phyloP scores from a whole-genome alignment of 2,888 invertebrate genomes.

The Acanthoscelides obtectus region DNA sequence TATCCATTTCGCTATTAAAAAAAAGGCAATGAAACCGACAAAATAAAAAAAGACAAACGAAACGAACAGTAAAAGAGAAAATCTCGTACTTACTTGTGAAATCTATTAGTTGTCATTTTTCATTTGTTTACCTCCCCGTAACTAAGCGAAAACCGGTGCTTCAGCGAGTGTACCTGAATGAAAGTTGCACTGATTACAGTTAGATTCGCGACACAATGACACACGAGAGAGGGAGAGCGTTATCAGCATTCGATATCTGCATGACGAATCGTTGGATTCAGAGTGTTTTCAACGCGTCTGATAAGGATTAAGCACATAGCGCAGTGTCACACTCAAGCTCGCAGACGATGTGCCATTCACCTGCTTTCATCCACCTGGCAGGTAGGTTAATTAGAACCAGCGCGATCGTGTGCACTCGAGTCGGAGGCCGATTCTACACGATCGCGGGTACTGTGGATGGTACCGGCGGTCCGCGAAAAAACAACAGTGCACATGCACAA shows the following conservation, averaged over 20 bases:
- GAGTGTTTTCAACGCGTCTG: neutral
- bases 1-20: neutral
- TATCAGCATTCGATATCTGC: constrained; percentile 11
- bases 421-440: neutral
- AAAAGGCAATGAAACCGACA: neutral
- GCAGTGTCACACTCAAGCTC: neutral
- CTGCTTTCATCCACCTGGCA: constrained; percentile 38
- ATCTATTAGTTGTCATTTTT: constrained; percentile 57
- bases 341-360: constrained; percentile 26
- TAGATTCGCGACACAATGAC: neutral
- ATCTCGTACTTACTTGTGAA: constrained; percentile 56
- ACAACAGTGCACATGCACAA: too few relatives aligned
- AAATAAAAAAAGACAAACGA: neutral
- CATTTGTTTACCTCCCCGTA: constrained; percentile 26
- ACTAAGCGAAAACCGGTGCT: constrained; percentile 46
- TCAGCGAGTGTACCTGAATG: neutral
- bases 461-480: too few relatives aligned
- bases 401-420: constrained; percentile 16
- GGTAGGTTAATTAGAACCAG: constrained; percentile 20
- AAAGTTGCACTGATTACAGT: neutral
- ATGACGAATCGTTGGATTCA: constrained; percentile 3
- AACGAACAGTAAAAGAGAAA: neutral
- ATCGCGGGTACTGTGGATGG: neutral
- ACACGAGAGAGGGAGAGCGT: neutral
- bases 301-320: constrained; percentile 11